Evolutionary conservation across 2,797 vertebrate species (phyloP).

Genomic region (Chromobotia macracanthus): DNA sequence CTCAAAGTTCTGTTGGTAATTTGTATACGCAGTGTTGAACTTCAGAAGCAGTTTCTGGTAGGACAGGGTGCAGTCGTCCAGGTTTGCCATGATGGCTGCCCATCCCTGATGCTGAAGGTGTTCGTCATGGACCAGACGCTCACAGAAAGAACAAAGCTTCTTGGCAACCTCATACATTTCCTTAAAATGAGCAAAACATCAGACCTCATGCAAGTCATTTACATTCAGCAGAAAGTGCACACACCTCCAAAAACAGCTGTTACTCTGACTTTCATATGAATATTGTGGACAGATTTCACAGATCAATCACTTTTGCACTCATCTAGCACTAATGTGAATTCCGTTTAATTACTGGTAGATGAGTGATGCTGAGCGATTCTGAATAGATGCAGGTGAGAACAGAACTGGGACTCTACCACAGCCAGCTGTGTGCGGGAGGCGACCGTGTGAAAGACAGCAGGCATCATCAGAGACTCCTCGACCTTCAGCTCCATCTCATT

Average conservation of each 20-base stretch:
- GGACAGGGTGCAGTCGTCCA: slow-evolving; percentile 95
- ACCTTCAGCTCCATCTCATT: slow-evolving; percentile 99
- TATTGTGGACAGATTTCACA: too few species aligned
- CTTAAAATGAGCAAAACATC: slow-evolving; percentile 66
- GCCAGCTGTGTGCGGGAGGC: slow-evolving; percentile 98
- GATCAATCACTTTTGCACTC: too few species aligned
- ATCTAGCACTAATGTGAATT: too few species aligned
- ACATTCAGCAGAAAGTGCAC: background rate
- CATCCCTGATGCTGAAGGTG: slow-evolving; percentile 99
- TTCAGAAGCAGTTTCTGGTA: slow-evolving; percentile 95
- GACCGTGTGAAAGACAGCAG: slow-evolving; percentile 99
- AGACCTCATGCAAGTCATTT: background rate
- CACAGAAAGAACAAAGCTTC: slow-evolving; percentile 97
- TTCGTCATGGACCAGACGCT: slow-evolving; percentile 97
- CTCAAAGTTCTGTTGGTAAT: slow-evolving; percentile 92
- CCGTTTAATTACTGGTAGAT: too few species aligned
- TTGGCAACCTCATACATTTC: slow-evolving; percentile 99
- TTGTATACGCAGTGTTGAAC: slow-evolving; percentile 90
- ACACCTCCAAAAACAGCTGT: background rate
- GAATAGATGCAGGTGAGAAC: background rate
- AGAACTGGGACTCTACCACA: slow-evolving; percentile 78
- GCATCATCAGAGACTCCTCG: slow-evolving; percentile 98
- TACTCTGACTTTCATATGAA: too few species aligned
- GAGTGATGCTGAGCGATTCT: too few species aligned
- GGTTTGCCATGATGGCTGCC: slow-evolving; percentile 99